Evolutionary conservation across 2,888 invertebrate species (phyloP), one percentile per base, ranked within the genome.

Genomic region (Drosophila tripunctata): DNA sequence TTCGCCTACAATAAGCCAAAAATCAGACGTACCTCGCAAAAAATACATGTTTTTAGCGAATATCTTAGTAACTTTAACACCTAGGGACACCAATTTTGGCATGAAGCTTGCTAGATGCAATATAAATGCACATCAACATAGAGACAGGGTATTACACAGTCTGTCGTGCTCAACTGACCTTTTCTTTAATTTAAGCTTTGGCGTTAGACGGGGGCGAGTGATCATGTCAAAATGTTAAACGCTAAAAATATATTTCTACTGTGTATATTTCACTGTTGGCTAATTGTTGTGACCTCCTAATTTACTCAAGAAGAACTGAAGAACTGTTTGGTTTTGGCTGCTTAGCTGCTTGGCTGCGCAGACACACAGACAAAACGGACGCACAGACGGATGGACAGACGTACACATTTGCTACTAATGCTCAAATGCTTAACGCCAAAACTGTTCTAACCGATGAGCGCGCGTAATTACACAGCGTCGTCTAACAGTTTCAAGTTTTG

Each of bases 261-360:
- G n/a, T n/a, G n/a, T 89, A 64, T 77, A 57, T 80, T 81, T 67
- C 87, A 87, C 90, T 90, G 82, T 90, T 87, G 87, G 84, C 87
- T 89, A 90, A 89, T 89, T 87, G 81, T 77, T 86, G 80, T 90
- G 91, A 90, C 90, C 91, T 90, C 90, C 81, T 90, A 90, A 90
- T 84, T 87, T 88, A 90, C 87, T 90, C 87, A 87, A 86, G 89
- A 82, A 83, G 87, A 87, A 80, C 87, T 66, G 72, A 73, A 64
- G 72, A 65, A 55, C 72, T 50, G 65, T 45, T 50, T 35, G 51
- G 50, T 51, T 62, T 66, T 47, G 67, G 62, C 64, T 85, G 62
- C 51, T 67, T 55, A 52, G 48, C 56, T 68, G 85, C 66, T 79
- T 78, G 74, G 67, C 62, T 86, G 64, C 58, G 70, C 76, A 67